These are phyloP conservation scores for Cryptocheilus praepositus DNA, from an alignment of 2,888 invertebrate species.

Conservation along the genomic window DNA sequence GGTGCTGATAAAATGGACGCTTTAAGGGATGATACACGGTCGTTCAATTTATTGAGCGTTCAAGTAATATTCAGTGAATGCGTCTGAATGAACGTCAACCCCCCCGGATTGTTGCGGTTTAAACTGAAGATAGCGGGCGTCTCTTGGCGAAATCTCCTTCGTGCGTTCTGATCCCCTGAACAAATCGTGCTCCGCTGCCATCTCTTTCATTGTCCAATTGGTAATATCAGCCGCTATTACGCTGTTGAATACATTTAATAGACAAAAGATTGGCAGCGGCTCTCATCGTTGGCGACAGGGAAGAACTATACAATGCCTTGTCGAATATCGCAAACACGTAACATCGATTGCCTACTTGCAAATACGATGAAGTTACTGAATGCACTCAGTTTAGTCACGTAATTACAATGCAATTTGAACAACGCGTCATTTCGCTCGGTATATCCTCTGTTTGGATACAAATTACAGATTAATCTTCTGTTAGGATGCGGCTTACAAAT, in stretches of 20 bases:
- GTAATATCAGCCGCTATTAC: slow-evolving; percentile 69
- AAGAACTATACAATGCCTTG: too few relatives aligned
- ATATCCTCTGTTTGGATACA: too few relatives aligned
- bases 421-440: too few relatives aligned
- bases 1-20: not conserved
- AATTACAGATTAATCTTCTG: too few relatives aligned
- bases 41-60: too few relatives aligned
- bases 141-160: slow-evolving; percentile 45
- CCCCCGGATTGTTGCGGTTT: not conserved
- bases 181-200: slow-evolving; percentile 60
- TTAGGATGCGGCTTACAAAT: too few relatives aligned
- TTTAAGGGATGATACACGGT: not conserved
- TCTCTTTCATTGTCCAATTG: slow-evolving; percentile 72
- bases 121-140: slow-evolving; percentile 7
- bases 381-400: too few relatives aligned
- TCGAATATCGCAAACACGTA: too few relatives aligned
- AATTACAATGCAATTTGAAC: too few relatives aligned
- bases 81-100: not conserved
- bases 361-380: too few relatives aligned
- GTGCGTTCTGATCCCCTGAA: slow-evolving; percentile 31
- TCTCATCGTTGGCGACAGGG: slow-evolving; percentile 50
- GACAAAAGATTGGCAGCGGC: slow-evolving; percentile 70
- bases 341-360: too few relatives aligned
- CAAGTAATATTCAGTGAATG: too few relatives aligned
- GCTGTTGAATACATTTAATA: slow-evolving; percentile 70